Percentiles rank a stretch among this genome's conserved stretches.
Evolutionary conservation across 2,113 vertebrate genomes (phyloP).

Genomic region (zebrafish (Danio rerio)): DNA sequence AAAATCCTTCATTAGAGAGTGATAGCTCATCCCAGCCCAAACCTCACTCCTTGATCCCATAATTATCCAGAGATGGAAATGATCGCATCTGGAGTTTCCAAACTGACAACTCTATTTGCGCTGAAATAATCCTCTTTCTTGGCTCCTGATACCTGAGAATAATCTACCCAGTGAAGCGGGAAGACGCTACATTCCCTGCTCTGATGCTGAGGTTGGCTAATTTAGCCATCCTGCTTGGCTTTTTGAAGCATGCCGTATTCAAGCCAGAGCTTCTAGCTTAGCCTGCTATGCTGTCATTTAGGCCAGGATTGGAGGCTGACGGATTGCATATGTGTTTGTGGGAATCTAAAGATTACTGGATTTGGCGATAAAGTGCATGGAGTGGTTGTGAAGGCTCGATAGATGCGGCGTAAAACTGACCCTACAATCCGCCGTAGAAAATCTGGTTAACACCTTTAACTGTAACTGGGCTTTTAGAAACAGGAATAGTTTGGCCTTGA

Average conservation of each 20-base stretch:
- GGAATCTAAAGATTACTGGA: slow-evolving; percentile 67
- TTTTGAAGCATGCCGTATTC: slow-evolving; percentile 60
- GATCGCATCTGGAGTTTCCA: slow-evolving; percentile 77
- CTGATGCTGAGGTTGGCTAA: slow-evolving; percentile 54
- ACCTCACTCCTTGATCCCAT: slow-evolving; percentile 69
- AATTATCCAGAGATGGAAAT: slow-evolving; percentile 76
- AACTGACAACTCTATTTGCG: slow-evolving; percentile 81
- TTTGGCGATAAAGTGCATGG: slow-evolving; percentile 51
- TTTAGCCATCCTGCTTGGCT: slow-evolving; percentile 69
- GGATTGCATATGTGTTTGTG: slow-evolving; percentile 43
- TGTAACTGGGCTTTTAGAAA: background rate
- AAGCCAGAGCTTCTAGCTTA: slow-evolving; percentile 60
- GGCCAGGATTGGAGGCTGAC: slow-evolving; percentile 54
- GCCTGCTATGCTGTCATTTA: slow-evolving; percentile 58
- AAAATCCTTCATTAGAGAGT: slow-evolving; percentile 77
- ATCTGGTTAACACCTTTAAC: background rate
- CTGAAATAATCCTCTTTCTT: slow-evolving; percentile 78
- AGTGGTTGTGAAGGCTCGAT: slow-evolving; percentile 8
- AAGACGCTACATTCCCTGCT: slow-evolving; percentile 62
- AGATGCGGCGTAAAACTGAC: background rate
- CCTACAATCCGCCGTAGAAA: background rate
- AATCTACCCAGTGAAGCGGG: slow-evolving; percentile 74
- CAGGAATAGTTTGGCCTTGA: background rate
- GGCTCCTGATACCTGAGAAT: slow-evolving; percentile 78
- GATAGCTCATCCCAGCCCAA: slow-evolving; percentile 70